These are phyloP conservation scores for Pagrus major DNA, from an alignment of 2,113 vertebrate genomes.

Conservation along the genomic window DNA sequence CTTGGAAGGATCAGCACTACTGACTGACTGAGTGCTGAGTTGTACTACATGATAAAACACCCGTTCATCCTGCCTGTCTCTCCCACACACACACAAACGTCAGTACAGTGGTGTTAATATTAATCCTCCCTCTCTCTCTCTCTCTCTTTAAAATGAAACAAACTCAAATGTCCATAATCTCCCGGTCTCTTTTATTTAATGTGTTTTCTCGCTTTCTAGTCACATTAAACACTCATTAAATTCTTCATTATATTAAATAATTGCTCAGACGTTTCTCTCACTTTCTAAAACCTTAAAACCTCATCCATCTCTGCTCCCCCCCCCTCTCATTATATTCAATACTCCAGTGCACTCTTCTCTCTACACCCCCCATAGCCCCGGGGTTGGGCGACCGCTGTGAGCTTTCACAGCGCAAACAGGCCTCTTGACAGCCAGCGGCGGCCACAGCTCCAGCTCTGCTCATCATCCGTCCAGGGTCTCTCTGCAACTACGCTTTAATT, in stretches of 20 bases:
- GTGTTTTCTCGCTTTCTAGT: conserved; percentile 23
- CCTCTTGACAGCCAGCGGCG: conserved; percentile 38
- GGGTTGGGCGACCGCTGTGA: conserved; percentile 40
- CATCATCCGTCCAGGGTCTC: conserved; percentile 11
- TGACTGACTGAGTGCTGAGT: conserved; percentile 61
- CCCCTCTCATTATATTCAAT: conserved; percentile 43
- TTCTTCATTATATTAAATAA: conserved; percentile 54
- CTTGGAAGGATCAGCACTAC: conserved; percentile 70
- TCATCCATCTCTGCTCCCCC: conserved; percentile 14
- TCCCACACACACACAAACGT: conserved; percentile 19
- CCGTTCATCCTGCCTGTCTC: conserved; percentile 26
- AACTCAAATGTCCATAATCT: conserved; percentile 29
- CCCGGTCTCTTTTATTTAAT: conserved; percentile 17
- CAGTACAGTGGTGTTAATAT: conserved; percentile 29
- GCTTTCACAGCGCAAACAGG: conserved; percentile 54
- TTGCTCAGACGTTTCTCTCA: conserved; percentile 9
- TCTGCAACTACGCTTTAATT: conserved; percentile 8
- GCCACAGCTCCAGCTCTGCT: conserved; percentile 11
- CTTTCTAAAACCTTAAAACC: conserved; percentile 19
- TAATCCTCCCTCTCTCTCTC: conserved; percentile 14
- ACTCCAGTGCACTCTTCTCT: conserved; percentile 9
- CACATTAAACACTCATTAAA: conserved; percentile 56
- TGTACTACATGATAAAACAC: conserved; percentile 54
- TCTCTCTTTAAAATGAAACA: conserved; percentile 7
- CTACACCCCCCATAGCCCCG: not conserved